phyloP scores from a whole-genome alignment of 2,797 vertebrate species.

The Carapus acus region DNA sequence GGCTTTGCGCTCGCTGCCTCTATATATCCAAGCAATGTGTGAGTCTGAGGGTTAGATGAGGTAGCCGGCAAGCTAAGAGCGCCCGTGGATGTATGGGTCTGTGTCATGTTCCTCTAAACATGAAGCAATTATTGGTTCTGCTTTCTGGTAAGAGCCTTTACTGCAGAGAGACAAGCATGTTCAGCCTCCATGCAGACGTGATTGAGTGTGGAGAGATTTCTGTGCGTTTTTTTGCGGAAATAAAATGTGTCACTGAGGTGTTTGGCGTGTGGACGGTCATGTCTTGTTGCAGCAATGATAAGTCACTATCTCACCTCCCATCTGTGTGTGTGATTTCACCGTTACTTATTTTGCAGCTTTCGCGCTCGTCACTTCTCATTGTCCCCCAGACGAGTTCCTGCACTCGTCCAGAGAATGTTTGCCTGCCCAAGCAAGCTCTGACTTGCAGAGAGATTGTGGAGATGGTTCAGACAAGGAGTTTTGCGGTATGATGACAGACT shows the following conservation, averaged over 20 bases:
- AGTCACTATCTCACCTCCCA: not conserved
- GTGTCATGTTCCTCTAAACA: conserved; percentile 36
- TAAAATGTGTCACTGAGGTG: no score
- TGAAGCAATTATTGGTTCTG: conserved; percentile 53
- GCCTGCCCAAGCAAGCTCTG: conserved; percentile 30
- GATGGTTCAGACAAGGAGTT: conserved; percentile 55
- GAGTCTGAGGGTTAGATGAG: conserved; percentile 1
- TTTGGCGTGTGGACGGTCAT: no score
- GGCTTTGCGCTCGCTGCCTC: conserved; percentile 4
- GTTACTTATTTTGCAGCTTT: conserved; percentile 33
- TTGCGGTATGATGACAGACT: conserved; percentile 52
- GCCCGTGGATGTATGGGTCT: not conserved
- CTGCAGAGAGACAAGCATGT: not conserved
- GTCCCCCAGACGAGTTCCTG: conserved; percentile 37
- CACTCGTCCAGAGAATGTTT: conserved; percentile 47
- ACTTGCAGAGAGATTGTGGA: conserved; percentile 50
- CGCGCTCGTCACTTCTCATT: conserved; percentile 25
- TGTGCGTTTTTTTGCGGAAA: no score
- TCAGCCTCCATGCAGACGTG: no score
- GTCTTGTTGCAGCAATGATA: no score
- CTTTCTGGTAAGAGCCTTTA: conserved; percentile 60
- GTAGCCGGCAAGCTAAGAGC: conserved; percentile 2
- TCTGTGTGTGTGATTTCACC: not conserved
- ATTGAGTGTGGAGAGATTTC: no score
- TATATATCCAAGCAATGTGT: conserved; percentile 4